phyloP scores from a whole-genome alignment of 2,113 vertebrate genomes.

The Thryonomys swinderianus region DNA sequence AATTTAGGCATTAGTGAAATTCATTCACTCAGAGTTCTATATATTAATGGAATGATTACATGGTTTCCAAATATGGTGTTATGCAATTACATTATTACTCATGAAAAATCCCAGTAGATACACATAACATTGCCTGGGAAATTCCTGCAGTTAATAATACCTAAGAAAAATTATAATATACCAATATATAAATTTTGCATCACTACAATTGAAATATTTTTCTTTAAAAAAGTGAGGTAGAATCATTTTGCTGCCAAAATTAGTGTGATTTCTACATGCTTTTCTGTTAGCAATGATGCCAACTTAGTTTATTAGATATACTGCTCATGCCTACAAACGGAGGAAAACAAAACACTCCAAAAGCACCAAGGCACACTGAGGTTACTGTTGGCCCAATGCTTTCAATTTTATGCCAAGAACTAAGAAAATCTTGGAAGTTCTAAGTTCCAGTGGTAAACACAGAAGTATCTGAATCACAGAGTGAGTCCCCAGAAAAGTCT shows the following conservation, averaged over 20 bases:
- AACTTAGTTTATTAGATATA: neutral
- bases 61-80: conserved; percentile 9
- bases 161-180: conserved; percentile 59
- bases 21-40: neutral
- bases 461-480: conserved; percentile 45
- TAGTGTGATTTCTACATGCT: conserved; percentile 14
- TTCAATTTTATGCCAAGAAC: conserved; percentile 64
- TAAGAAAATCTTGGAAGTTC: conserved; percentile 63
- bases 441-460: conserved; percentile 12
- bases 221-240: conserved; percentile 61
- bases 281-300: conserved; percentile 60
- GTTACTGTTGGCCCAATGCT: conserved; percentile 61
- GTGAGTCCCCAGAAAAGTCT: neutral
- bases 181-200: conserved; percentile 72
- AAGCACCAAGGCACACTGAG: conserved; percentile 28
- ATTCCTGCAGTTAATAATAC: conserved; percentile 64
- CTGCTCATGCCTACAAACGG: neutral
- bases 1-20: conserved; percentile 34
- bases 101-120: conserved; percentile 70
- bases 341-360: conserved; percentile 51
- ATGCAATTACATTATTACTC: neutral
- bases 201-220: conserved; percentile 73
- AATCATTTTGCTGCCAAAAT: conserved; percentile 68
- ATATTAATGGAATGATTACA: conserved; percentile 7
- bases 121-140: conserved; percentile 50